Percentiles rank a stretch among this genome's conserved stretches.
Conservation (phyloP, 2,888 invertebrate species). For the Zaprionus lineosus region DNA sequence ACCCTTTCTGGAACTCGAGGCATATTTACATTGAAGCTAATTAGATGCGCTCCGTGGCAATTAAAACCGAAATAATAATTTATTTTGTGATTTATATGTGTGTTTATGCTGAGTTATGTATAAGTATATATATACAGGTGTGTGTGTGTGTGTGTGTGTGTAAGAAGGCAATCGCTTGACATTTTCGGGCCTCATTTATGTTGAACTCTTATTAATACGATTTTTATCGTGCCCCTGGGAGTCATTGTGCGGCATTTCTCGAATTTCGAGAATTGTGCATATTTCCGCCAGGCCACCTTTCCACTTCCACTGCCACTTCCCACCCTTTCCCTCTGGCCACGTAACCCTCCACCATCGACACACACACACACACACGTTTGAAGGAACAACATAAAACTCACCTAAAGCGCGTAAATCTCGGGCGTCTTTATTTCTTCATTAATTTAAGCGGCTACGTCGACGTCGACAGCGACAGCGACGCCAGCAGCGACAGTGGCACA, state of each 20-base stretch:
- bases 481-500: conserved; percentile 31
- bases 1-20: background rate
- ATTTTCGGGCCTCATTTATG: conserved; percentile 75
- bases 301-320: background rate
- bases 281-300: conserved; percentile 46
- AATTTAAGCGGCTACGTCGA: conserved; percentile 71
- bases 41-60: conserved; percentile 37
- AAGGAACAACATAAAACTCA: conserved; percentile 31
- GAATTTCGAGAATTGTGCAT: conserved; percentile 70
- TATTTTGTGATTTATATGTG: conserved; percentile 17
- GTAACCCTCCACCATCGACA: background rate
- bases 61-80: conserved; percentile 52
- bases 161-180: conserved; percentile 48
- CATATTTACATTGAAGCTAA: conserved; percentile 26
- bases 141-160: conserved; percentile 7
- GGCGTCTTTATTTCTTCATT: conserved; percentile 81
- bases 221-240: conserved; percentile 82
- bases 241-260: conserved; percentile 80
- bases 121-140: background rate
- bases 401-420: conserved; percentile 68
- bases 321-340: background rate
- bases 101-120: background rate
- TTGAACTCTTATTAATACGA: conserved; percentile 82
- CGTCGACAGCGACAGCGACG: conserved; percentile 32
- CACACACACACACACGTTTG: background rate